A percentile compares a stretch with the other conserved stretches of the same genome.
These are phyloP conservation scores for Andricus grossulariae DNA, from an alignment of 1,140 invertebrate species.

Conservation along the genomic window DNA sequence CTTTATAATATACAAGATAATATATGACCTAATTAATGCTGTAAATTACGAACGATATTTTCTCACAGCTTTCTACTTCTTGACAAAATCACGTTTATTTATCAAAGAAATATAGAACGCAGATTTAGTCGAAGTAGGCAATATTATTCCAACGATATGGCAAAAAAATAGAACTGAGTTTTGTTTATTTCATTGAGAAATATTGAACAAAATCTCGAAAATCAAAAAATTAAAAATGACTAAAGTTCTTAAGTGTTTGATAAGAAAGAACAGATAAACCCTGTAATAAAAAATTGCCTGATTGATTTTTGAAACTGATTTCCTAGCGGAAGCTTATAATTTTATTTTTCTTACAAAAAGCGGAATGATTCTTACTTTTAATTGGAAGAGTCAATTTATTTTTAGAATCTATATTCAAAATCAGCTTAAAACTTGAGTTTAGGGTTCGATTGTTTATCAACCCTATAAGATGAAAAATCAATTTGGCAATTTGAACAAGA, in stretches of 20 bases:
- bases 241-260: conserved; percentile 12
- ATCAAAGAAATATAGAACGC: conserved; percentile 3
- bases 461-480: not conserved
- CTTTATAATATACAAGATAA: not conserved
- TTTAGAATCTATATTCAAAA: too few species aligned
- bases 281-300: not conserved
- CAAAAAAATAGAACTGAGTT: not conserved
- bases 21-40: conserved; percentile 1
- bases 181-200: conserved; percentile 12
- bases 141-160: not conserved
- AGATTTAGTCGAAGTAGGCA: not conserved
- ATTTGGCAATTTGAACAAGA: not conserved
- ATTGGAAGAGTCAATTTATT: not conserved
- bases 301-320: not conserved
- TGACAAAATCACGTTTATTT: conserved; percentile 18
- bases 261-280: not conserved
- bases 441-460: too few species aligned
- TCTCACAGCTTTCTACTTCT: not conserved
- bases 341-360: not conserved
- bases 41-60: conserved; percentile 12
- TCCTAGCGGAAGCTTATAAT: not conserved
- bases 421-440: too few species aligned
- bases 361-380: not conserved
- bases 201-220: conserved; percentile 21
- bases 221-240: not conserved